Base-by-base conservation (phyloP, 2,113 vertebrate genomes). In the Cryptoleucopteryx plumbea region DNA sequence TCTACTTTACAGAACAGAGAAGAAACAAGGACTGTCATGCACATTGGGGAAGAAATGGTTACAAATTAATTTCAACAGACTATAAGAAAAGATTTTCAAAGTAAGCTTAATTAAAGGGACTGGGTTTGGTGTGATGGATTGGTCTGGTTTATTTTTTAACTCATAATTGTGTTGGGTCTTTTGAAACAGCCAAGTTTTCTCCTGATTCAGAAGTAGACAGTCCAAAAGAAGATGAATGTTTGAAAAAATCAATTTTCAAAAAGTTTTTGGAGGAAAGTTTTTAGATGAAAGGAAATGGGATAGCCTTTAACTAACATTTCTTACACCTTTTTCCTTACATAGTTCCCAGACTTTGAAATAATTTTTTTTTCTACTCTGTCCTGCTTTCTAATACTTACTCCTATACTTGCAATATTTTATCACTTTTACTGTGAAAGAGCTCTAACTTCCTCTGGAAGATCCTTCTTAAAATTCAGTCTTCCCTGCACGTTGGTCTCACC, bases 101-200 rank as follows among this genome's bases (percentile, higher is more conserved):
- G 6, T 26, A 31, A 1, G 6, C 59, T 19, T 75, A 58, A 36
- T 65, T 50, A 86, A 84, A 80, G 12, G 1, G 43, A 56, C 5
- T 40, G 6, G 7, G 2, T 47, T 82, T 50, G 12, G 32, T 5
- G 9, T 20, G 13, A 1, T 6, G 36, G 12, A 7, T 3, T 25
- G n/a, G 3, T 53, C 19, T 52, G 19, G 31, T 50, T 91, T 70
- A 22, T 27, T 89, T 91, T 91, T 78, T 58, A 78, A 59, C 14
- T 79, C 23, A 9, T 11, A 70, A 23, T 58, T 11, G 3, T 47
- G 6, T 53, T 53, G 38, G 7, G 50, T 36, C 17, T 77, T 88
- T 73, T 70, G 38, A 43, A 92, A 86, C 3, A 53, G 25, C 6
- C 45, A 73, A 3, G 9, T 61, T 80, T 96, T 77, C 38, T 53